phyloP scores from a whole-genome alignment of 2,797 vertebrate genomes.

The Euphonia xanthogaster region DNA sequence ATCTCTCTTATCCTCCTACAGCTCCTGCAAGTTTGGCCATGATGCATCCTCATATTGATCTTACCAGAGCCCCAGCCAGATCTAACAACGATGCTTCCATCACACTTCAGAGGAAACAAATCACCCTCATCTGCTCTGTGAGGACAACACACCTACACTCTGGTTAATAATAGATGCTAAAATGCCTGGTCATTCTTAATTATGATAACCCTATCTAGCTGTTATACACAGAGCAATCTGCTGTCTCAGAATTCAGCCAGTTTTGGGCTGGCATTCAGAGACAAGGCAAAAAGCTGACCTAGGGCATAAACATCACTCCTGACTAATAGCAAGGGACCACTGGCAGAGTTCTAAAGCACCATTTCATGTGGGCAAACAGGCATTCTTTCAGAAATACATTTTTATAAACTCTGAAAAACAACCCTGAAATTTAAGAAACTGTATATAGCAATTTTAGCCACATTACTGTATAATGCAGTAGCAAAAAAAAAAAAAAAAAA shows the following conservation, averaged over 20 bases:
- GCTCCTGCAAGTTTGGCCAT: background rate
- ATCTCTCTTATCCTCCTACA: background rate
- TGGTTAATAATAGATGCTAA: background rate
- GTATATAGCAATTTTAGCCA: background rate
- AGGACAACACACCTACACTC: background rate
- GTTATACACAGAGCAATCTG: background rate
- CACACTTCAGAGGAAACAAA: constrained; percentile 12
- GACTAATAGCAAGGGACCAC: background rate
- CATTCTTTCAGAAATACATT: background rate
- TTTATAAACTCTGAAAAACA: background rate
- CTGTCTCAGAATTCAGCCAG: background rate
- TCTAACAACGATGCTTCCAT: background rate
- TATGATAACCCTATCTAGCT: background rate
- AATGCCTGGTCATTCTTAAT: background rate
- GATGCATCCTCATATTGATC: background rate
- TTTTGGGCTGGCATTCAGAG: background rate
- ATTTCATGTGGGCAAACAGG: background rate
- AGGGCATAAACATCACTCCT: background rate
- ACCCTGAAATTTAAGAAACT: fast-evolving
- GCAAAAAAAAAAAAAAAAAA: background rate
- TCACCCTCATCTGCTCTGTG: background rate
- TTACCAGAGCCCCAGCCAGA: background rate
- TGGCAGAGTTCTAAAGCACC: background rate
- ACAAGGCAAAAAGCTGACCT: background rate
- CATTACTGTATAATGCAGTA: fast-evolving